A percentile compares a stretch with the other conserved stretches of the same genome.
These are phyloP conservation scores for Philypnodon macrostomus DNA, from an alignment of 2,797 vertebrate species.

Conservation along the genomic window DNA sequence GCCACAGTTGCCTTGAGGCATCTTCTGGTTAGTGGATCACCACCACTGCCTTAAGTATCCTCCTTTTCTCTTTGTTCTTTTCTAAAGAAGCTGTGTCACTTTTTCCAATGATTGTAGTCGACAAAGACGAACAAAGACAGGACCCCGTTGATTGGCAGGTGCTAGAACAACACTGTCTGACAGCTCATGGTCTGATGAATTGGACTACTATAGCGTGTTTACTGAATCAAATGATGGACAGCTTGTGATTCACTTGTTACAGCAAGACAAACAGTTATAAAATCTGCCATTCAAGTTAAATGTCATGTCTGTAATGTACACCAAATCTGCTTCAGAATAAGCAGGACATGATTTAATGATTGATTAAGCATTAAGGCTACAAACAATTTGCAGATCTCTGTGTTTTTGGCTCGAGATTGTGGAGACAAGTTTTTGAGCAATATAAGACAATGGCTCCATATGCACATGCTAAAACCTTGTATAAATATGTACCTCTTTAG, in stretches of 20 bases:
- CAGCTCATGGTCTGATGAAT: slow-evolving; percentile 2
- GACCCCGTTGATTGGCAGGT: slow-evolving; percentile 2
- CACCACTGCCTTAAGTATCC: too few species aligned
- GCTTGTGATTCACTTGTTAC: slow-evolving; percentile 5
- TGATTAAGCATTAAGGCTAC: too few species aligned
- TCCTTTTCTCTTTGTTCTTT: too few species aligned
- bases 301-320: neutral
- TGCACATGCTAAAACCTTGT: too few species aligned
- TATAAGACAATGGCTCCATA: too few species aligned
- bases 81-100: neutral
- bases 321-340: neutral
- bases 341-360: too few species aligned
- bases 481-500: too few species aligned
- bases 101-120: neutral
- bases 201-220: neutral
- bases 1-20: too few species aligned
- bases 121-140: slow-evolving; percentile 1
- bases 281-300: neutral
- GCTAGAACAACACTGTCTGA: slow-evolving; percentile 5
- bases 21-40: too few species aligned
- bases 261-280: neutral
- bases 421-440: too few species aligned
- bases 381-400: too few species aligned
- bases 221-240: slow-evolving; percentile 8
- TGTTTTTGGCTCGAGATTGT: too few species aligned